Evolutionary conservation across 2,888 invertebrate genomes (phyloP), one percentile per base, ranked within the genome.

Genomic region (Drosophila cognata): DNA sequence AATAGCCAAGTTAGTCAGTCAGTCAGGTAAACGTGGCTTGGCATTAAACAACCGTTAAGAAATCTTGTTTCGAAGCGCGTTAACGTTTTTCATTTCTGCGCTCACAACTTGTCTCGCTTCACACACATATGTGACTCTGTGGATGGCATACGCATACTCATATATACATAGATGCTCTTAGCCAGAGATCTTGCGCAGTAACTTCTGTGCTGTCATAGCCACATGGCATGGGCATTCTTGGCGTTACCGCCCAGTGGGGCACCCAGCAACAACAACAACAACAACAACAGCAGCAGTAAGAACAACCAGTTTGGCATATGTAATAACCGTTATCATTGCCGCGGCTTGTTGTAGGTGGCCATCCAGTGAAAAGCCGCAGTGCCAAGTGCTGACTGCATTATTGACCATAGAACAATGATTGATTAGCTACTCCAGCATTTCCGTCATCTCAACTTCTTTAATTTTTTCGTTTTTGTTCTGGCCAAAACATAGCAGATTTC

Each of bases 21-120:
- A 81, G 81, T 71, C 82, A 86, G 79, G 72, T 70, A 83, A 79
- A 80, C 83, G 77, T 76, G 83, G 78, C 71, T 89, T 88, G 77
- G 78, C 81, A 86, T 84, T 79, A 88, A 89, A 91, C 76, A 83
- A 91, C 91, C 90, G 91, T 91, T 91, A 91, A 89, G 85, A 90
- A 90, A 90, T 88, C 88, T 88, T 73, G 88, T 88, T 88, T 87
- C 72, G 71, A 82, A 82, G 84, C 77, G 83, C 84, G 79, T 84
- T 83, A 83, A 80, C 74, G 66, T 69, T 61, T 52, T 56, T 55
- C 38, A 16, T 38, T 64, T 53, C 57, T 56, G 52, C 53, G 55
- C 77, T 67, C 28, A 59, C 59, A 81, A 74, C 80, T 78, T 69
- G 78, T 81, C 81, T 71, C 67, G 74, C 61, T 67, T 55, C 66